A percentile compares a stretch with the other conserved stretches of the same genome.
Evolutionary conservation across 1,140 invertebrate genomes (phyloP).

Genomic region (Harpegnathos saltator): DNA sequence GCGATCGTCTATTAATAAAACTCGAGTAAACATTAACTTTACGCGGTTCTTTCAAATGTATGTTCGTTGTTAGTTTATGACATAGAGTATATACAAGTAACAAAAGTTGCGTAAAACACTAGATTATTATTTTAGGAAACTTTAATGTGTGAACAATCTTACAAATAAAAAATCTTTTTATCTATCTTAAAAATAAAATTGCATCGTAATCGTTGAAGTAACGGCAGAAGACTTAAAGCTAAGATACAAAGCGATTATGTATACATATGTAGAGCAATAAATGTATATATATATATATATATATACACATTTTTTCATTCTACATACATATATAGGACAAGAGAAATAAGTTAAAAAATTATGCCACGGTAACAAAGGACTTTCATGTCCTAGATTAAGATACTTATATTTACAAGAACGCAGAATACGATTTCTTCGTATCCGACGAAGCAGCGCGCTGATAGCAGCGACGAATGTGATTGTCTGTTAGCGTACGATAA

Average conservation of each 20-base stretch:
- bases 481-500: not conserved
- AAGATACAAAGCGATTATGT: slow-evolving; percentile 25
- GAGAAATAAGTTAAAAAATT: slow-evolving; percentile 51
- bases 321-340: not conserved
- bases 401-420: slow-evolving; percentile 34
- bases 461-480: not conserved
- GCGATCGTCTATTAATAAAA: not conserved
- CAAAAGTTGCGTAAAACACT: not conserved
- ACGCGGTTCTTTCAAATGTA: too few relatives aligned
- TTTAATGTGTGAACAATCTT: slow-evolving; percentile 50
- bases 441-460: not conserved
- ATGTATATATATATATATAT: too few relatives aligned
- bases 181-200: not conserved
- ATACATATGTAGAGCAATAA: slow-evolving; percentile 14
- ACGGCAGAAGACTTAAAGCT: slow-evolving; percentile 20
- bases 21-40: not conserved
- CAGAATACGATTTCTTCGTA: not conserved
- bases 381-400: slow-evolving; percentile 25
- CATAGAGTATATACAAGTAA: not conserved
- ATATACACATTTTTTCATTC: too few relatives aligned
- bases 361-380: slow-evolving; percentile 47
- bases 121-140: slow-evolving; percentile 27
- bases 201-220: slow-evolving; percentile 27
- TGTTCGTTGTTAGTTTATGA: not conserved
- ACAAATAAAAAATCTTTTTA: slow-evolving; percentile 1